Percentiles rank a stretch among this genome's conserved stretches.
Conservation (phyloP, 2,113 vertebrate genomes). For the Eidolon helvum region DNA sequence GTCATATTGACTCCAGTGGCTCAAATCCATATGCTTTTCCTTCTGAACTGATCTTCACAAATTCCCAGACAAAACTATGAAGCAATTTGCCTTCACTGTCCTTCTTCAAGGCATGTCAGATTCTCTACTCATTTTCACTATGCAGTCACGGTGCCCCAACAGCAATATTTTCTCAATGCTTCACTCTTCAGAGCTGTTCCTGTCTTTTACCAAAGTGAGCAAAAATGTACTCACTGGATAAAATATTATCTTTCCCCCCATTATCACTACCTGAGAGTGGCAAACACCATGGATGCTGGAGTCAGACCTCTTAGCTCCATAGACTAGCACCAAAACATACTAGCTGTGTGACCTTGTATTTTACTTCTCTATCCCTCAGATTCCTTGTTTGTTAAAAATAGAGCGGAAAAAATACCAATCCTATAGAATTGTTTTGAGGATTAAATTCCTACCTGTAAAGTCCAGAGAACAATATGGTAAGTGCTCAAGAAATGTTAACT, state of each 20-base stretch:
- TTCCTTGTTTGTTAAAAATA: not conserved
- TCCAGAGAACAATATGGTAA: not conserved
- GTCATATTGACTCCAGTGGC: not conserved
- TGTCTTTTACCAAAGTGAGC: not conserved
- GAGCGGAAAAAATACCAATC: not conserved
- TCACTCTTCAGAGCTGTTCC: not conserved
- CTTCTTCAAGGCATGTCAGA: not conserved
- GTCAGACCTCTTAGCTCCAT: too few species aligned
- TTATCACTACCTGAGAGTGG: not conserved
- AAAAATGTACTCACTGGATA: not conserved
- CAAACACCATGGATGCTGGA: not conserved
- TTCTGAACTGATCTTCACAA: not conserved
- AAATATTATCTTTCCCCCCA: accelerated
- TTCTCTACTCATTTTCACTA: not conserved
- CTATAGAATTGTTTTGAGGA: not conserved
- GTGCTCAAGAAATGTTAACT: not conserved
- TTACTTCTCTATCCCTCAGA: not conserved
- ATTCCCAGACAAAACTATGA: not conserved
- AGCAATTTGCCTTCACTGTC: not conserved
- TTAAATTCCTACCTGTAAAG: not conserved
- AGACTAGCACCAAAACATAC: not conserved
- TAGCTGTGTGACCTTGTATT: not conserved
- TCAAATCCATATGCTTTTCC: not conserved
- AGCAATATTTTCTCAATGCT: not conserved
- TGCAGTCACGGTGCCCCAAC: not conserved